phyloP scores from a whole-genome alignment of 2,113 vertebrate genomes.

The Bettongia penicillata region DNA sequence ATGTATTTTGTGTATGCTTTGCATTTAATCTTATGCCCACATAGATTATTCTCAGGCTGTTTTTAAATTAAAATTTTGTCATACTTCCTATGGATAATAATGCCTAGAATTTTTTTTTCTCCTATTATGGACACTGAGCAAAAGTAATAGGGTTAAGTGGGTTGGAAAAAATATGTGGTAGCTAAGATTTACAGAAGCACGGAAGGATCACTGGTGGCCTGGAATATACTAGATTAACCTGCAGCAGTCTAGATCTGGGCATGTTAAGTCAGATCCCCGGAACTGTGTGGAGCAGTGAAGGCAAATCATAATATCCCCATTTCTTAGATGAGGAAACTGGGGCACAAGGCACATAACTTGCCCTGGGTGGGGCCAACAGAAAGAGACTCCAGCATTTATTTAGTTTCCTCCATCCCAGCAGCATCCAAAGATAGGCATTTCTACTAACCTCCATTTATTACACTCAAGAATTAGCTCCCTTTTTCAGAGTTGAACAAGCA shows the following conservation, averaged over 20 bases:
- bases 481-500: neutral
- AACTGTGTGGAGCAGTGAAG: no score
- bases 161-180: neutral
- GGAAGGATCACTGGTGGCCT: neutral
- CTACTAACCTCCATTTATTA: neutral
- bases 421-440: neutral
- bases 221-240: no score
- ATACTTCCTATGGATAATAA: neutral
- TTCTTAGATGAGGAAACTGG: neutral
- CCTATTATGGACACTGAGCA: neutral
- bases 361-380: neutral
- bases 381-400: neutral
- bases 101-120: neutral
- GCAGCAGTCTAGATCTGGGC: neutral
- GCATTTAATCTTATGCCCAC: neutral
- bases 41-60: neutral
- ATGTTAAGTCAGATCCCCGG: neutral
- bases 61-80: neutral
- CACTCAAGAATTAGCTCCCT: neutral
- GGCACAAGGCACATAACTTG: no score
- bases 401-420: neutral
- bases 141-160: neutral
- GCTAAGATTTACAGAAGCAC: no score
- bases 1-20: neutral
- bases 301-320: neutral